Base-by-base conservation (phyloP, 1,140 invertebrate species). In the Mercenaria mercenaria region DNA sequence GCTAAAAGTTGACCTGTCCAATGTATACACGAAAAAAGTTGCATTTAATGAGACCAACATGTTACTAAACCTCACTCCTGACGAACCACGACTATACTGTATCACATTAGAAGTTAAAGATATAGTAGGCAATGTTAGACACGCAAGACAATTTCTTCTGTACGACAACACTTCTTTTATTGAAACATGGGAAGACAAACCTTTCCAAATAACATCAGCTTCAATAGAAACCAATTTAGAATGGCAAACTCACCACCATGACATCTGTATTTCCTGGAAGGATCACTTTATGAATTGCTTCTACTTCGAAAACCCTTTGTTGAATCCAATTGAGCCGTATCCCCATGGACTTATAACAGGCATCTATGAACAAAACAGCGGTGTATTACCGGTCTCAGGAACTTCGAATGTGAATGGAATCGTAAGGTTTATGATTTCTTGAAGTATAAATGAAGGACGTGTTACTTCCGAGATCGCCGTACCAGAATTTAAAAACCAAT, bases 401-500 rank as follows among this genome's bases (percentile, higher is more conserved):
- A 92, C 93, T 15, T n/a, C 37, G 39, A 93, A 93, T 81, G 69
- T 92, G 23, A 0, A 91, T 37, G 93, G 93, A 0, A 90, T 93
- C n/a, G 82, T 82, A 13, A 15, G 32, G 1, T 90, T 72, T 43
- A 43, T 41, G 10, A 8, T 39, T 80, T 41, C 26, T 1, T 52
- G 29, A 47, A 64, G 29, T 13, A 13, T 85, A 8, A 69, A 85
- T 52, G 69, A 85, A 10, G 37, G 18, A 67, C 10, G 1, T 29
- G 23, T 39, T 1, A 15, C 32, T 37, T 0, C 39, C 26, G 39
- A 85, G 1, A 39, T 43, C 18, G 20, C 59, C 13, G 77, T 88
- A 4, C 67, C 67, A 29, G 52, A 88, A 37, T 83, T 91, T 32
- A 18, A 26, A 15, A 37, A 72, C 2, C 59, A 91, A 39, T 59